A percentile compares a stretch with the other conserved stretches of the same genome.
Conservation (phyloP, 2,113 vertebrate genomes). For the Halichoerus grypus region DNA sequence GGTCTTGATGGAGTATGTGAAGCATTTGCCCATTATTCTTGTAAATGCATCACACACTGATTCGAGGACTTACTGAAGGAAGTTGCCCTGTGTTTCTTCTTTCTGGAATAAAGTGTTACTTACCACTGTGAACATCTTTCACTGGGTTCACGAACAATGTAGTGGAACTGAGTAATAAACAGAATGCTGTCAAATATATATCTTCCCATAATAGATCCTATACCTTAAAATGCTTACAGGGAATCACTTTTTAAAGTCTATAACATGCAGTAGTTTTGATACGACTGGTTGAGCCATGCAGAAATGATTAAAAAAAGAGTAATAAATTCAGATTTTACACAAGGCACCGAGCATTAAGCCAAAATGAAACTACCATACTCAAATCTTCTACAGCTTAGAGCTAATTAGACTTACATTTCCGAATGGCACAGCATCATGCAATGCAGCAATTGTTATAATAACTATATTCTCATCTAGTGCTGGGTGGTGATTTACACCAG, state of each 20-base stretch:
- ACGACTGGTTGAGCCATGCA: slow-evolving; percentile 82
- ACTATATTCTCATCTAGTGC: slow-evolving; percentile 84
- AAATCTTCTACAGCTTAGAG: slow-evolving; percentile 87
- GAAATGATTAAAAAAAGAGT: slow-evolving; percentile 85
- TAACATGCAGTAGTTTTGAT: slow-evolving; percentile 85
- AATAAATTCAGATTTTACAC: slow-evolving; percentile 86
- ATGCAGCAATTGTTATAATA: slow-evolving; percentile 87
- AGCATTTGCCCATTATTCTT: slow-evolving; percentile 60
- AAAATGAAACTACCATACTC: slow-evolving; percentile 84
- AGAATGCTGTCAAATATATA: slow-evolving; percentile 86
- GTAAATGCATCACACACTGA: slow-evolving; percentile 55
- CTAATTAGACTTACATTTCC: slow-evolving; percentile 88
- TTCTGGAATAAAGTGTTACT: slow-evolving; percentile 81
- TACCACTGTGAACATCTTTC: slow-evolving; percentile 75
- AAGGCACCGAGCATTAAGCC: slow-evolving; percentile 83
- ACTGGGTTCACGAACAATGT: slow-evolving; percentile 85
- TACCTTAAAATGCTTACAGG: slow-evolving; percentile 80
- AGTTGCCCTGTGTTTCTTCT: slow-evolving; percentile 36
- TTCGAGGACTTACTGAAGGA: slow-evolving; percentile 66
- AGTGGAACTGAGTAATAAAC: slow-evolving; percentile 84
- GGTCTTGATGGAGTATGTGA: slow-evolving; percentile 64
- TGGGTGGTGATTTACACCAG: slow-evolving; percentile 82
- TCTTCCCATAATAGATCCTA: slow-evolving; percentile 82
- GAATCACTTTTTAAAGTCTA: slow-evolving; percentile 84
- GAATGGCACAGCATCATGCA: slow-evolving; percentile 80